Evolutionary conservation across 2,888 invertebrate genomes (phyloP).

Genomic region (Lagria hirta): DNA sequence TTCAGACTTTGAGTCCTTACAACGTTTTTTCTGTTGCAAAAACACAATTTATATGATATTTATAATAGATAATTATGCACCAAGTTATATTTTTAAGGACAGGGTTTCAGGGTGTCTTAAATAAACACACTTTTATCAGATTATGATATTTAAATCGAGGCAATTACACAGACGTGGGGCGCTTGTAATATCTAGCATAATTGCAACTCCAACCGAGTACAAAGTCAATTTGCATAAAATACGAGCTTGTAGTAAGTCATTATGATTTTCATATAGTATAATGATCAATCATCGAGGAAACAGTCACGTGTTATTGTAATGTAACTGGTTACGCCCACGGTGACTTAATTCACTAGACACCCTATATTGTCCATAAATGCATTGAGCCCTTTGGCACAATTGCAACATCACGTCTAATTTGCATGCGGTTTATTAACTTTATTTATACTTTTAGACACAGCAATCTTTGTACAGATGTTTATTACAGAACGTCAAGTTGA

Average conservation of each 20-base stretch:
- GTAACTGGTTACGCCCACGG: slow-evolving; percentile 43
- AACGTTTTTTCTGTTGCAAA: too few species aligned
- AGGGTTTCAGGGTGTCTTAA: too few species aligned
- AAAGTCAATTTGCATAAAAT: slow-evolving; percentile 23
- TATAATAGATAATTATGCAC: too few species aligned
- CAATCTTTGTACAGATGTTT: too few species aligned
- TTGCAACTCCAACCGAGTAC: slow-evolving; percentile 7
- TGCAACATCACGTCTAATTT: slow-evolving; percentile 6
- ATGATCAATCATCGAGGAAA: slow-evolving; percentile 48
- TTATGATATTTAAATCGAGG: too few species aligned
- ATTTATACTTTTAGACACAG: too few species aligned
- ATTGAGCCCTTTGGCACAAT: background rate
- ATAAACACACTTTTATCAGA: too few species aligned
- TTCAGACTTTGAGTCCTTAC: too few species aligned
- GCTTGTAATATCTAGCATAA: slow-evolving; percentile 2
- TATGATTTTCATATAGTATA: slow-evolving; percentile 47
- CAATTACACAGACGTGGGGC: slow-evolving; percentile 1
- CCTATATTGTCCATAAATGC: slow-evolving; percentile 9
- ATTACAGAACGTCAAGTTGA: too few species aligned
- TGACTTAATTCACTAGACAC: slow-evolving; percentile 37
- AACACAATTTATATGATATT: too few species aligned
- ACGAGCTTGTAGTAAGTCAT: slow-evolving; percentile 35
- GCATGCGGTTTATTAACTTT: slow-evolving; percentile 15
- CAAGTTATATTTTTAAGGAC: too few species aligned
- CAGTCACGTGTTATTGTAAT: slow-evolving; percentile 47